Evolutionary conservation across 2,797 vertebrate species (phyloP).

Genomic region (Dallia pectoralis): DNA sequence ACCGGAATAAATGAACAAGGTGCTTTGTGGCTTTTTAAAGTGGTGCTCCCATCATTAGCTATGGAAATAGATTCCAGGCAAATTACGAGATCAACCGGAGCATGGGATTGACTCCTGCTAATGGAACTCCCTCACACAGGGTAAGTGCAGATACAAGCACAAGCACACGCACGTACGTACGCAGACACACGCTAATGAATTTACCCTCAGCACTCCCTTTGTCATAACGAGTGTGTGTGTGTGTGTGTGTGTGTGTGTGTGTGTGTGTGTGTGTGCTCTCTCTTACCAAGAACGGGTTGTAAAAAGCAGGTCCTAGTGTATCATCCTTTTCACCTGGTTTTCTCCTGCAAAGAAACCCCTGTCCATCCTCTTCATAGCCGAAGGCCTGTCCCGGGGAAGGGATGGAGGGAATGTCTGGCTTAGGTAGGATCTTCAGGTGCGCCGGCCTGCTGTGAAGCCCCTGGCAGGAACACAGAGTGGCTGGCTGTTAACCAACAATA

Average conservation of each 20-base stretch:
- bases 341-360: constrained; percentile 67
- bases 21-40: constrained; percentile 76
- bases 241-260: constrained; percentile 23
- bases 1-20: constrained; percentile 85
- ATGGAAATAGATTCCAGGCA: constrained; percentile 83
- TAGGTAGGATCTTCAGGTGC: constrained; percentile 47
- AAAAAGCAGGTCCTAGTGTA: constrained; percentile 80
- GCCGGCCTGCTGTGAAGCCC: constrained; percentile 32
- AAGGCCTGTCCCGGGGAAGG: constrained; percentile 72
- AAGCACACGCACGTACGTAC: constrained; percentile 48
- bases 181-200: constrained; percentile 50
- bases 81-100: constrained; percentile 74
- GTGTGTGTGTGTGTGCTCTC: constrained; percentile 11
- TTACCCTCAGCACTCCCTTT: constrained; percentile 17
- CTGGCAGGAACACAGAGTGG: neutral
- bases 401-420: constrained; percentile 71
- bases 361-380: constrained; percentile 75
- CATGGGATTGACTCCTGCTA: constrained; percentile 80
- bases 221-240: constrained; percentile 21
- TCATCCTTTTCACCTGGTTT: constrained; percentile 65
- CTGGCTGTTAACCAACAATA: neutral
- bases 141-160: constrained; percentile 42
- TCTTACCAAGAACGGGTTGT: constrained; percentile 71
- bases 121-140: constrained; percentile 71
- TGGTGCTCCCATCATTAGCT: constrained; percentile 83